Percentiles rank a stretch among this genome's conserved stretches.
Evolutionary conservation across 2,797 vertebrate species (phyloP).

Genomic region (Rhinophrynus dorsalis): DNA sequence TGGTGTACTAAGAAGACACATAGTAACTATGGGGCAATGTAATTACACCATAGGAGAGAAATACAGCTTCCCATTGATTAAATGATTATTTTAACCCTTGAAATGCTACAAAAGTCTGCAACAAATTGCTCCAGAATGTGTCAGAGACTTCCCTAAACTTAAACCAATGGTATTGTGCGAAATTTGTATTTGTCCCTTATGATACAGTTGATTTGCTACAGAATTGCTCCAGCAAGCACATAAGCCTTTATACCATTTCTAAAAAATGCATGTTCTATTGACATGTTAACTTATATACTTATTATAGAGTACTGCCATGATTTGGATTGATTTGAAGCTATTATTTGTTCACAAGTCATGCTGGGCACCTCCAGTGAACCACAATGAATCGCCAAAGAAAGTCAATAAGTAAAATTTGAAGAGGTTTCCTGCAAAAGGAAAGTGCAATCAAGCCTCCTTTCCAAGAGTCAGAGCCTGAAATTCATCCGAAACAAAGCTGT

Average conservation of each 20-base stretch:
- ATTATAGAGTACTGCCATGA: conserved; percentile 48
- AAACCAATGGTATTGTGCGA: no score
- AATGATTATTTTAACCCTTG: no score
- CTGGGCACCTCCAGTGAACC: conserved; percentile 54
- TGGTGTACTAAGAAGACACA: no score
- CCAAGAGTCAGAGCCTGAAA: conserved; percentile 34
- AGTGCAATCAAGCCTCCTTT: conserved; percentile 55
- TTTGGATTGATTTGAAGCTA: conserved; percentile 60
- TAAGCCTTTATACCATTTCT: conserved; percentile 14
- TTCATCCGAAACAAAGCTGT: background rate
- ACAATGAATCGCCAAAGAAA: conserved; percentile 59
- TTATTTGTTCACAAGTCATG: conserved; percentile 51
- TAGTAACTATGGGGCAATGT: no score
- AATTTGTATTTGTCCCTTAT: no score
- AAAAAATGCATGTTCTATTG: background rate
- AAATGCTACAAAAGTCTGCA: no score
- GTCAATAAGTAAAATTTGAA: conserved; percentile 53
- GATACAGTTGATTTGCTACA: no score
- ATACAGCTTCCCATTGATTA: no score
- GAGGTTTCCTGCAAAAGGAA: conserved; percentile 53
- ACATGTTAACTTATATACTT: conserved; percentile 48
- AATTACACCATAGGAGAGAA: no score
- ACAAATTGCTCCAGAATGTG: no score
- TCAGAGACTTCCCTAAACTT: no score
- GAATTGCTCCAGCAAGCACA: no score